Base-by-base conservation (phyloP, 2,797 vertebrate genomes). In the Neomorphus geoffroyi region DNA sequence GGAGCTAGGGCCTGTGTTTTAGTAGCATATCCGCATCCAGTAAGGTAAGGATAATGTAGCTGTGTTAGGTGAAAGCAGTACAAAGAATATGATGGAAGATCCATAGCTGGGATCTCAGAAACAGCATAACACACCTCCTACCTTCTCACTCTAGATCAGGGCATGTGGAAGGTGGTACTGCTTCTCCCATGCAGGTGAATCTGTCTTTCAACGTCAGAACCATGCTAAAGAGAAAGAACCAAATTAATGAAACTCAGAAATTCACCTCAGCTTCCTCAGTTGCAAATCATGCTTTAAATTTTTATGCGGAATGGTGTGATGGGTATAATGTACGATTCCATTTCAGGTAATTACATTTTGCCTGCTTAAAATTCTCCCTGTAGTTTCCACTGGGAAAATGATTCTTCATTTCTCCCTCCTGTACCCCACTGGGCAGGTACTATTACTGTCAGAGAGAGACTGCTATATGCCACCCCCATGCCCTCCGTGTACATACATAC, bases 301-400 rank as follows among this genome's bases (percentile, higher is more conserved):
- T 96, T 96, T 80, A 94, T 95, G 87, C 70, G 70, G 77, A 94
- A 78, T 71, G 43, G 80, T 82, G 61, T 91, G 93, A 93, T 95
- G 84, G 82, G 74, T 93, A 92, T 96, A 96, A 95, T 90, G 41
- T 92, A 94, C 1, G 46, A 96, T 97, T 96, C 89, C 74, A 74
- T 93, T 96, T 94, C 92, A 94, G 80, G 90, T 96, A 96, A 97
- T 97, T 96, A 72, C 83, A 93, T 96, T 97, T 70, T 95, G 78
- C 74, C 91, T 93, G 88, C 86, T 97, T 96, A 96, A 96, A 95
- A 96, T 96, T 95, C 86, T 79, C 72, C 56, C 81, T 73, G 45
- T 78, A 86, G 65, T 64, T 96, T 96, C 87, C 65, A 71, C 67
- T 70, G 67, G 69, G 70, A 95, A 90, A 92, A 81, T 0, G 17